These are phyloP conservation scores for Epizoanthus fatuus DNA, from an alignment of 92 coral and sea anemone species.

Conservation along the genomic window DNA sequence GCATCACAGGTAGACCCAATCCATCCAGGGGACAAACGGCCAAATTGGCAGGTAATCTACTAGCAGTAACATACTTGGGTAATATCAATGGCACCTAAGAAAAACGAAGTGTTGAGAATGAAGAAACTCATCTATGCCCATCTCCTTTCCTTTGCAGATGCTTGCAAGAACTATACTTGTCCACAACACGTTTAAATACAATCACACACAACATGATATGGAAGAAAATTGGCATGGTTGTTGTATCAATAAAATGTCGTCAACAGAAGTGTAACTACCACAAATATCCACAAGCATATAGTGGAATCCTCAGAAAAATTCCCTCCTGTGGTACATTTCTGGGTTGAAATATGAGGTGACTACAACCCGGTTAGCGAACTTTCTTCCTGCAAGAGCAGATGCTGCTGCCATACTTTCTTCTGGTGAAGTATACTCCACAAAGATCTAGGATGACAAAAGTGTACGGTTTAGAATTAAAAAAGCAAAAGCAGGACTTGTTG, in stretches of 20 bases:
- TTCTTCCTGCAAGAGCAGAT: constrained; percentile 94
- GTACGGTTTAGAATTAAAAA: neutral
- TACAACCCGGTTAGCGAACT: constrained; percentile 98
- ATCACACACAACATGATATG: too few species aligned
- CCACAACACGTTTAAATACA: too few species aligned
- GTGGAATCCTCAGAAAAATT: constrained; percentile 52
- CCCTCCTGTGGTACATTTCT: constrained; percentile 80
- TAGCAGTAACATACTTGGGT: too few species aligned
- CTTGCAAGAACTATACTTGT: too few species aligned
- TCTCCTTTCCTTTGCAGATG: too few species aligned
- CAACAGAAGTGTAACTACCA: neutral
- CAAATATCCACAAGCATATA: neutral
- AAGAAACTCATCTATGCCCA: too few species aligned
- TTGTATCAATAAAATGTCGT: neutral
- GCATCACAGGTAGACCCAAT: too few species aligned
- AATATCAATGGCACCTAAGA: too few species aligned
- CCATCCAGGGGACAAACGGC: too few species aligned
- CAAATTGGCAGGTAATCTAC: too few species aligned
- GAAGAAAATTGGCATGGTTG: neutral
- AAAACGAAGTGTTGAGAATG: too few species aligned
- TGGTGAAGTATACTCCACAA: constrained; percentile 85
- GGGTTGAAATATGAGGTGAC: constrained; percentile 91
- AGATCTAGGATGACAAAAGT: constrained; percentile 72
- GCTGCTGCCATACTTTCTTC: constrained; percentile 89
- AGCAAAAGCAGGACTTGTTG: neutral